Evolutionary conservation across 2,113 vertebrate species (phyloP).

Genomic region (Nymphicus hollandicus): DNA sequence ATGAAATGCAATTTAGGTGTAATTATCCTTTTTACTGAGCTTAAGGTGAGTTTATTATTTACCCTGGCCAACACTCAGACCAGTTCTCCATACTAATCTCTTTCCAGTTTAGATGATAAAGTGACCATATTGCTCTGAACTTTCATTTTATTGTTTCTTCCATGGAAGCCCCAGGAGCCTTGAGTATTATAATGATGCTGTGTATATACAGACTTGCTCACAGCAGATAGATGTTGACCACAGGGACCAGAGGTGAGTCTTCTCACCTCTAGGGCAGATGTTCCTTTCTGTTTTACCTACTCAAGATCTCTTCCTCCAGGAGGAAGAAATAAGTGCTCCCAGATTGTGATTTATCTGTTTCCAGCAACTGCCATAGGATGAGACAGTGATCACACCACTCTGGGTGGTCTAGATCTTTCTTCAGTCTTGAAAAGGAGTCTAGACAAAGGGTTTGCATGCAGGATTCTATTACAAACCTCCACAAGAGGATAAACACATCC

Average conservation of each 20-base stretch:
- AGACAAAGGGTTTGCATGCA: not conserved
- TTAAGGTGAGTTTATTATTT: not conserved
- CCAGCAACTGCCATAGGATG: not conserved
- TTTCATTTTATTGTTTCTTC: not conserved
- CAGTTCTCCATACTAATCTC: not conserved
- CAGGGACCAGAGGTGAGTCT: not conserved
- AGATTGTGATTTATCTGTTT: not conserved
- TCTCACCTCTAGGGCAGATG: not conserved
- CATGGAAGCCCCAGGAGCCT: not conserved
- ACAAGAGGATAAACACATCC: not conserved
- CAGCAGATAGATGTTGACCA: not conserved
- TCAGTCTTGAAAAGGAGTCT: not conserved
- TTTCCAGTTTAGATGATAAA: not conserved
- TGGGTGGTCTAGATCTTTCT: not conserved
- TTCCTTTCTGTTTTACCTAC: not conserved
- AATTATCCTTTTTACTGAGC: slow-evolving; percentile 16
- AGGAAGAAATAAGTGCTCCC: not conserved
- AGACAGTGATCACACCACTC: not conserved
- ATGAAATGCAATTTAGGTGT: slow-evolving; percentile 21
- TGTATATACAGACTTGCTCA: not conserved
- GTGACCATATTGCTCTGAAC: not conserved
- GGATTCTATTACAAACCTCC: not conserved
- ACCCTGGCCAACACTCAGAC: not conserved
- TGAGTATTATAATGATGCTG: not conserved
- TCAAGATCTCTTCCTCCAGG: not conserved